Evolutionary conservation across 2,113 vertebrate species (phyloP).

Genomic region (Melanocharis versteri): DNA sequence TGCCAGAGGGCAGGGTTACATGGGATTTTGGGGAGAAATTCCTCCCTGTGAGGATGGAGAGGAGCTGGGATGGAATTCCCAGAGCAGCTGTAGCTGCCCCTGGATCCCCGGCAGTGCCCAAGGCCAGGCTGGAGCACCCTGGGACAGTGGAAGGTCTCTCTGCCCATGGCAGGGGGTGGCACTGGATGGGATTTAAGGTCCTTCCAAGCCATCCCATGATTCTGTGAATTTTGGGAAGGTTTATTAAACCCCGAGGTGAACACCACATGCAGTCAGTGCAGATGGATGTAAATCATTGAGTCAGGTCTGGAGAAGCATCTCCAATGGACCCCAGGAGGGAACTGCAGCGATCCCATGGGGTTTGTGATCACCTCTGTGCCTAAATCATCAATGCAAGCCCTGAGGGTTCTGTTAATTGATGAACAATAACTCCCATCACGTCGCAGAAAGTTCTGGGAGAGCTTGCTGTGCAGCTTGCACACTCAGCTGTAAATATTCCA

Average conservation of each 20-base stretch:
- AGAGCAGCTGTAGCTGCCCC: background rate
- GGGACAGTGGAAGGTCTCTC: background rate
- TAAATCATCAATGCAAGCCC: background rate
- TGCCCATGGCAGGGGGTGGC: background rate
- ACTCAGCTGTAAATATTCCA: background rate
- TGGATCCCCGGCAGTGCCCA: background rate
- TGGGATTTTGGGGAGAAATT: background rate
- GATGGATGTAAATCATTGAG: background rate
- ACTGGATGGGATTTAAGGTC: background rate
- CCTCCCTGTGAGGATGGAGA: background rate
- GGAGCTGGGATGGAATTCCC: background rate
- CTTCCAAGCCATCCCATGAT: background rate
- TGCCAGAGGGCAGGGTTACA: background rate
- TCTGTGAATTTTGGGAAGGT: background rate
- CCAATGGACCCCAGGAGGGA: background rate
- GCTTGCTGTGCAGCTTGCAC: background rate
- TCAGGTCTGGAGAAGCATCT: background rate
- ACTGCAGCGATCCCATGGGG: background rate
- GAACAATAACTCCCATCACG: background rate
- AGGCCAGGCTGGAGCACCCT: accelerated
- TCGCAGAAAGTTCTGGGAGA: background rate
- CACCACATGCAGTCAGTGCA: too few species aligned
- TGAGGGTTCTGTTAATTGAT: background rate
- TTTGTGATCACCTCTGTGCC: background rate
- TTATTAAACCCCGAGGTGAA: background rate